Conservation (phyloP, 2,888 invertebrate species). For the Pheosia tremula region DNA sequence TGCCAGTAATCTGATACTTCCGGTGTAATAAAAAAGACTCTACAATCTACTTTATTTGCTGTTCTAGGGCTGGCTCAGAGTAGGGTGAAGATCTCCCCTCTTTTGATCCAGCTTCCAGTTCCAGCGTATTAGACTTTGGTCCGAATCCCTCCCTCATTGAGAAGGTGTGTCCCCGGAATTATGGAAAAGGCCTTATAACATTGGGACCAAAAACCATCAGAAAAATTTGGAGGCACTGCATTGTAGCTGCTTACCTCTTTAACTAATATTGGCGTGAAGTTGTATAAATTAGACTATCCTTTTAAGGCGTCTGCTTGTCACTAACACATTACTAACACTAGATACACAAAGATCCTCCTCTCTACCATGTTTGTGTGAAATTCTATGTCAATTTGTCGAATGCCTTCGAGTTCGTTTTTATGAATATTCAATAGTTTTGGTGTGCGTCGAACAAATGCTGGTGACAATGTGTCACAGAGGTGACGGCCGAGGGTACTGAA, state of each 20-base stretch:
- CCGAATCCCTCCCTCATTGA: no score
- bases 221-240: no score
- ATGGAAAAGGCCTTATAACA: no score
- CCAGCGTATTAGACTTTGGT: no score
- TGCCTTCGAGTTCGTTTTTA: slow-evolving; percentile 54
- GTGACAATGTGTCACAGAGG: slow-evolving; percentile 25
- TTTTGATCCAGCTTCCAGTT: no score
- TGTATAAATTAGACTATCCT: neutral
- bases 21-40: neutral
- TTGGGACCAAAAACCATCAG: no score
- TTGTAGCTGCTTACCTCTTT: no score
- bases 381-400: slow-evolving; percentile 78
- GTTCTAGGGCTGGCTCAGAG: no score
- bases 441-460: slow-evolving; percentile 43
- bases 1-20: slow-evolving; percentile 4
- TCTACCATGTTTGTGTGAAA: slow-evolving; percentile 76
- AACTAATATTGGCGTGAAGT: no score
- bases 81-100: no score
- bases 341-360: slow-evolving; percentile 51
- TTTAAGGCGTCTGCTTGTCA: neutral
- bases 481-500: slow-evolving; percentile 33
- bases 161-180: no score
- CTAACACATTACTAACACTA: slow-evolving; percentile 28
- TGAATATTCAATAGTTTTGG: slow-evolving; percentile 76
- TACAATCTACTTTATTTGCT: neutral